Percentiles rank a stretch among this genome's conserved stretches.
Conservation (phyloP, 2,113 vertebrate species). For the Tyto alba region DNA sequence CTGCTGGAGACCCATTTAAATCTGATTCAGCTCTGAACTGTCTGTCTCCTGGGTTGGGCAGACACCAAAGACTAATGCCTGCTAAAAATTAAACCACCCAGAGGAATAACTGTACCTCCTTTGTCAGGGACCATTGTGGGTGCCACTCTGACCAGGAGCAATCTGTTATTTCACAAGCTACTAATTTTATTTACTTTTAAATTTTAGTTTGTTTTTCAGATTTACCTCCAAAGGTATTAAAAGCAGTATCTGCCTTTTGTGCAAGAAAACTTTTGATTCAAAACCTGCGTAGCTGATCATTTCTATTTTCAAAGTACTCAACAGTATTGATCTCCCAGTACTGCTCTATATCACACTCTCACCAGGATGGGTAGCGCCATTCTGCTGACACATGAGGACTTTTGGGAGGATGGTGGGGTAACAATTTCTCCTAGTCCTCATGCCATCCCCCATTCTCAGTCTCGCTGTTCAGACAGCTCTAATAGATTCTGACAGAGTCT, state of each 20-base stretch:
- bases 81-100: neutral
- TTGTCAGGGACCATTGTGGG: neutral
- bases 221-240: neutral
- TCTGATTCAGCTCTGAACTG: neutral
- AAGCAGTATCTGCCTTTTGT: neutral
- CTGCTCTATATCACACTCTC: neutral
- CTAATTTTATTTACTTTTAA: neutral
- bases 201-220: neutral
- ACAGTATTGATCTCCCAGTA: neutral
- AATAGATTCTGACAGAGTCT: neutral
- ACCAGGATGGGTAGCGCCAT: rapidly evolving
- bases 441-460: neutral
- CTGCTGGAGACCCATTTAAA: neutral
- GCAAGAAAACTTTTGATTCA: neutral
- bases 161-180: neutral
- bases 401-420: neutral
- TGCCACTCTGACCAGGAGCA: neutral
- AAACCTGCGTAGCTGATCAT: neutral
- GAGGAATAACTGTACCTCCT: neutral
- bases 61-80: neutral
- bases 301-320: neutral
- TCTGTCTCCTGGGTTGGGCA: neutral
- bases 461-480: neutral
- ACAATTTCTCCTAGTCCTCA: neutral
- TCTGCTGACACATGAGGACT: neutral